A percentile compares a stretch with the other conserved stretches of the same genome.
These are phyloP conservation scores for Nemopilema nomurai DNA, from an alignment of 30 jellyfish, hydroid and myxozoan genomes.

Conservation along the genomic window DNA sequence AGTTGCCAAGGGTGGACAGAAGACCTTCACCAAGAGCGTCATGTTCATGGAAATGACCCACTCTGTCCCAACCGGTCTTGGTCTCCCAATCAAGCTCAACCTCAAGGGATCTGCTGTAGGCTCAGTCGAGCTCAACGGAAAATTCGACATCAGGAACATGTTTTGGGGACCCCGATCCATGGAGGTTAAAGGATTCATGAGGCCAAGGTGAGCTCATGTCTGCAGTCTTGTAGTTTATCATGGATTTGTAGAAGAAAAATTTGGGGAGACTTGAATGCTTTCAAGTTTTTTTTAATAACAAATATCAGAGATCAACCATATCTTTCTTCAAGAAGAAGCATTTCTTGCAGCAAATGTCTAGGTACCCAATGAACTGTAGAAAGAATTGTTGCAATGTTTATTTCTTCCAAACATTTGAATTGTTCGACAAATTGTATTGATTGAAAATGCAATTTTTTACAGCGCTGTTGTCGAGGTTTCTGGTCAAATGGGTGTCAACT, in stretches of 20 bases:
- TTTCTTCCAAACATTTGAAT: no score
- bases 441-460: not conserved
- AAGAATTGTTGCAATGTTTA: no score
- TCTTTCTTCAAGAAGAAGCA: not conserved
- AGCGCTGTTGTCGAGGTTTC: slow-evolving; percentile 97
- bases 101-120: slow-evolving; percentile 96
- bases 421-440: no score
- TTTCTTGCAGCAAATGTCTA: no score
- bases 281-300: no score
- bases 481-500: slow-evolving; percentile 96
- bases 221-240: no score
- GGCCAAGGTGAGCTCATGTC: slow-evolving; percentile 79
- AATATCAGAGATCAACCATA: not conserved
- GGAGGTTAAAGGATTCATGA: slow-evolving; percentile 76
- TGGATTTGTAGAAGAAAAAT: no score
- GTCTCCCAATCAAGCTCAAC: slow-evolving; percentile 93
- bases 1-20: slow-evolving; percentile 96
- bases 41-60: slow-evolving; percentile 98
- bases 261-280: no score
- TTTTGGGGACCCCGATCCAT: slow-evolving; percentile 99
- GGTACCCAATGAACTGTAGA: no score
- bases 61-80: slow-evolving; percentile 98
- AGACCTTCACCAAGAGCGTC: slow-evolving; percentile 95
- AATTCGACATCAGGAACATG: slow-evolving; percentile 98
- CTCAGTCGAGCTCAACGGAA: slow-evolving; percentile 87